Evolutionary conservation across 2,888 invertebrate genomes (phyloP), one percentile per base, ranked within the genome.

Genomic region (Pristionchus japonicus): DNA sequence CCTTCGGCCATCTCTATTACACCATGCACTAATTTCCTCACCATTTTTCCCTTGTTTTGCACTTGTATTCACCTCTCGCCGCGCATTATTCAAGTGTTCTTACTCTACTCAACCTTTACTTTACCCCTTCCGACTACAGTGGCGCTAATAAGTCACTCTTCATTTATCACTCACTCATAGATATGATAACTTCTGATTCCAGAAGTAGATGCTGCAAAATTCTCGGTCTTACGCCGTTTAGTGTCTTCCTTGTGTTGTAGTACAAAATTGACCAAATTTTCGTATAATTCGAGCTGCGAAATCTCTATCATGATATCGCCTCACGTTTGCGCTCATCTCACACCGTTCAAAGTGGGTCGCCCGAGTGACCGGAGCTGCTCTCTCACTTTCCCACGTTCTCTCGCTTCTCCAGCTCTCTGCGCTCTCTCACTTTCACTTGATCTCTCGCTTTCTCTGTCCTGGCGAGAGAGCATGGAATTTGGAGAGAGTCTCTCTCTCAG

Each of bases 301-400:
- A n/a, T n/a, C n/a, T n/a, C n/a, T n/a, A n/a, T n/a, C n/a, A n/a
- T n/a, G 34, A 74, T 80, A 15, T 40, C 77, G 31, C 77, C 47
- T 11, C 23, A 15, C 47, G 80, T 40, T 80, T 40, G 47, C 80
- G 40, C 34, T 40, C 27, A 80, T 80, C 80, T 43, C 64, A 67
- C 64, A 67, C 64, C 64, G 64, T 67, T 67, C 64, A 67, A 67
- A 43, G 43, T 80, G 47, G 47, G 47, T 80, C 80, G 40, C 74
- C n/a, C n/a, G 9, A 6, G n/a, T 3, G 23, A 31, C 7, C 3
- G 64, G 15, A 15, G 49, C 85, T 64, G 37, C 57, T 20, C 84
- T 84, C 61, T 37, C 34, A 47, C 84, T 57, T 61, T 64, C n/a
- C n/a, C n/a, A n/a, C n/a, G n/a, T n/a, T n/a, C n/a, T n/a, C n/a